These are phyloP conservation scores for Microhierax caerulescens DNA, from an alignment of 2,797 vertebrate genomes.

Conservation along the genomic window DNA sequence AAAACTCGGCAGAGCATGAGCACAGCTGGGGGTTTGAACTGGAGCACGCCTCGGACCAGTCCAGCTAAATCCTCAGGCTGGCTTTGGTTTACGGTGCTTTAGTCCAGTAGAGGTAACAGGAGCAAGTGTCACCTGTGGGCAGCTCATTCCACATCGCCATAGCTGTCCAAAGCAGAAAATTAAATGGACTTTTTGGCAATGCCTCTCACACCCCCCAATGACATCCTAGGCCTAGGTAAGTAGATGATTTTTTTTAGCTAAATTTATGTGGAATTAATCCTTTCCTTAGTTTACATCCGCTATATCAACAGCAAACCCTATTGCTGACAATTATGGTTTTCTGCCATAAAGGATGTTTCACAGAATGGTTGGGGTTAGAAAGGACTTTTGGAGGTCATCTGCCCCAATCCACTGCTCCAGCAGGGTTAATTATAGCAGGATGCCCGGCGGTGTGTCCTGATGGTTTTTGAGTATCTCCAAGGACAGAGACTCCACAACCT, in stretches of 20 bases:
- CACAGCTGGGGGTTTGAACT: too few relatives aligned
- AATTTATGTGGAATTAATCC: not conserved
- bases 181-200: not conserved
- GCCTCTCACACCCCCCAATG: not conserved
- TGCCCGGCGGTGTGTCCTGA: not conserved
- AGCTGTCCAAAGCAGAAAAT: not conserved
- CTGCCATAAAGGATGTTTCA: not conserved
- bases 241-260: not conserved
- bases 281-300: not conserved
- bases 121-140: fast-evolving
- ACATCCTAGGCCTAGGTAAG: not conserved
- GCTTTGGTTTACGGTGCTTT: not conserved
- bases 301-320: not conserved
- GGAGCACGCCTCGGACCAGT: not conserved
- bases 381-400: not conserved
- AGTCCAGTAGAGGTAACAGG: not conserved
- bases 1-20: fast-evolving
- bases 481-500: not conserved
- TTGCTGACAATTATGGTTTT: not conserved
- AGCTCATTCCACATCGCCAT: not conserved
- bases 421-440: not conserved
- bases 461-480: not conserved
- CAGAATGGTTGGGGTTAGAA: not conserved
- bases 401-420: not conserved
- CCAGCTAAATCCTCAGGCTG: not conserved